Evolutionary conservation across 1,140 invertebrate species (phyloP), one percentile per base, ranked within the genome.

Genomic region (Zaprionus ornatus): DNA sequence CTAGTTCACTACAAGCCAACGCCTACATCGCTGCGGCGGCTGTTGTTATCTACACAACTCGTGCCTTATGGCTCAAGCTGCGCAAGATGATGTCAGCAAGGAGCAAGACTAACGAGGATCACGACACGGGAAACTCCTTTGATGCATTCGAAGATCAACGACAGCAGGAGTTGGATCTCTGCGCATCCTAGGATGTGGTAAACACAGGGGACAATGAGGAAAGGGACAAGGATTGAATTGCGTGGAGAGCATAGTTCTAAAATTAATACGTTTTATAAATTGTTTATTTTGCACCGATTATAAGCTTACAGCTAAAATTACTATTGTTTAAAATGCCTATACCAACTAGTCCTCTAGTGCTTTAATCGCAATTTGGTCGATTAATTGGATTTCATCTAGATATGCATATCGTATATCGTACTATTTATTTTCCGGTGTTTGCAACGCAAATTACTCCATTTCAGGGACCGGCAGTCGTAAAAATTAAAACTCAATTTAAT

Each of bases 61-160:
- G 50, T 2, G 80, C 65, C 21, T n/a, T 82, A 27, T 83, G 79
- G 75, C 12, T 69, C 5, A 82, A 82, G 67, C 32, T 83, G 1
- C 56, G 56, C 0, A 61, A 60, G 0, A 10, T 79, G 19, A 5
- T 2, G 32, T 17, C 19, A 3, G 5, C 4, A 48, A 40, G 27
- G 54, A 23, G 9, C 5, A 17, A 27, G 13, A 6, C 9, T 4
- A 40, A 21, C 29, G 1, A 40, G 12, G 25, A 29, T 12, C 25
- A 52, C 1, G 10, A 25, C 6, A 63, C 19, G 7, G 15, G 5
- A 7, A 40, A 12, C 19, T 1, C 45, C 17, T 10, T 19, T 48
- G 45, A 17, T 12, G 10, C 9, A 0, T 2, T 1, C 21, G 17
- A 21, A 4, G 45, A 21, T 15, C 29, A 32, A 32, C 29, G 7